Evolutionary conservation across 2,888 invertebrate species (phyloP), one percentile per base, ranked within the genome.

Genomic region (Spilosoma lubricipeda): DNA sequence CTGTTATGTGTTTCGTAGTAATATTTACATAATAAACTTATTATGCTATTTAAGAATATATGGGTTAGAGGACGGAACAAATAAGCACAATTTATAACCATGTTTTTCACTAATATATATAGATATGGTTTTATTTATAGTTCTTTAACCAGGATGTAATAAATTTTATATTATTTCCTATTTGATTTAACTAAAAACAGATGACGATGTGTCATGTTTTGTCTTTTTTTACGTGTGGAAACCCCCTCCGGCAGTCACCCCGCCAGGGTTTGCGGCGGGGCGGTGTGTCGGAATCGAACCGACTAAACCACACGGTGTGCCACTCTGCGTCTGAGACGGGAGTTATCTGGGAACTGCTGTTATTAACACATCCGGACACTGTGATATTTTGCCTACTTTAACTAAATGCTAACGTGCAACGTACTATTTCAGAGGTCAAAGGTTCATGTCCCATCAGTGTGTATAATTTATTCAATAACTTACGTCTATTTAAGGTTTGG

Each of bases 351-450:
- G n/a, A n/a, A n/a, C n/a, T n/a, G n/a, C n/a, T n/a, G n/a, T n/a
- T n/a, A n/a, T n/a, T n/a, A n/a, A n/a, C n/a, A n/a, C n/a, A n/a
- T n/a, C n/a, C n/a, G n/a, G n/a, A n/a, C n/a, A n/a, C n/a, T n/a
- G n/a, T 39, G 23, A 70, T 59, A 42, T 30, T 67, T 59, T 80
- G 78, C 76, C 81, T 79, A 82, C 71, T 80, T 73, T 69, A 36
- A 39, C 59, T 79, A 82, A 84, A 83, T 81, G 81, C 66, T 82
- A 82, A 81, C 78, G 77, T 79, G 81, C 83, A 79, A 79, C 72
- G 77, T 80, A 79, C 71, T 52, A 72, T 71, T 56, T 70, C 33
- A 36, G 66, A 69, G 81, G 82, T 85, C 81, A 78, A 72, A 66
- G 80, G 85, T 82, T 79, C 80, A 79, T 75, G 72, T 78, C 81